Conservation (phyloP, 2,888 invertebrate species). For the Cheilosia scutellata region DNA sequence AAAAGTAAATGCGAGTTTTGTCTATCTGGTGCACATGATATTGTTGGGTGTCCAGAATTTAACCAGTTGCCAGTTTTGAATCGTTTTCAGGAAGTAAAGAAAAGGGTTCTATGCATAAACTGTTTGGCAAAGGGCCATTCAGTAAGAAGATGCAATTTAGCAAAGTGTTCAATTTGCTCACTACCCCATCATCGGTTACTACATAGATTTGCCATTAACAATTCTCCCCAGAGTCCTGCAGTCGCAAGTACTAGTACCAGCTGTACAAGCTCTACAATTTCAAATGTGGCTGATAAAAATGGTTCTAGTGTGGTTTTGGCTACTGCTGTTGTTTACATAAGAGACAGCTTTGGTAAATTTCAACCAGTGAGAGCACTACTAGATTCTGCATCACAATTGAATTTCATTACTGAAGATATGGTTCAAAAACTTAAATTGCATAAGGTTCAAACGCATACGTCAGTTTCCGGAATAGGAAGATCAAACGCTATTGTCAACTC, state of each 20-base stretch:
- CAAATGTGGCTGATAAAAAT: not conserved
- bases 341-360: conserved; percentile 10
- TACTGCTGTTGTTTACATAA: not conserved
- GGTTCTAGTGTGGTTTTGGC: conserved; percentile 9
- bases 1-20: conserved; percentile 18
- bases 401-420: conserved; percentile 12
- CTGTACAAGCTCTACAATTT: not conserved
- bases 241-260: not conserved
- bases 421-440: not conserved
- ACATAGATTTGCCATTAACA: conserved; percentile 8
- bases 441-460: not conserved
- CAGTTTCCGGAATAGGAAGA: conserved; percentile 6
- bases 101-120: conserved; percentile 20
- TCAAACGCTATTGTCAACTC: not conserved
- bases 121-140: conserved; percentile 11
- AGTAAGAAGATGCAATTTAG: conserved; percentile 20
- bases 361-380: conserved; percentile 12
- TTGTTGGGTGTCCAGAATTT: conserved; percentile 9
- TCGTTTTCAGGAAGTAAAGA: conserved; percentile 16
- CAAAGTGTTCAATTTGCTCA: conserved; percentile 3
- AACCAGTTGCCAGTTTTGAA: conserved; percentile 2
- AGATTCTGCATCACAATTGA: conserved; percentile 12
- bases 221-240: not conserved
- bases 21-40: not conserved
- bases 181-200: not conserved